Evolutionary conservation across 2,797 vertebrate genomes (phyloP), one percentile per base, ranked within the genome.

Genomic region (Danio choprae): DNA sequence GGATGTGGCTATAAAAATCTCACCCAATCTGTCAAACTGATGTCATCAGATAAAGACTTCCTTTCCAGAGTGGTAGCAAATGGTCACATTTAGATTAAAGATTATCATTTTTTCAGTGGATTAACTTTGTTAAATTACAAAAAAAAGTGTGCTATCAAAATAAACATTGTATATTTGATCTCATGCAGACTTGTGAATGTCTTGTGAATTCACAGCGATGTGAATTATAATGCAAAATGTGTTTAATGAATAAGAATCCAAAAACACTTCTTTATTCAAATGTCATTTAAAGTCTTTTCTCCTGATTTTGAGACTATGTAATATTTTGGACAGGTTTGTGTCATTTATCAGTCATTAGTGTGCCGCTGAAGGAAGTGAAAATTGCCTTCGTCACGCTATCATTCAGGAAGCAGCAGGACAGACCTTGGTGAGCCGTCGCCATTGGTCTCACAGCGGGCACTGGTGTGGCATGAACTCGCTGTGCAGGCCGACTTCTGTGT

Each of bases 401-500:
- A 16, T 38, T 40, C n/a, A 12, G n/a, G 12, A 56, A 78, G 7
- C 36, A 13, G 1, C 11, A 3, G 44, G 38, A 70, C 80, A 74
- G 46, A 94, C 93, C 90, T 93, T 78, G 88, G 83, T 13, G 71
- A 79, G 75, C 92, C 92, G 16, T 94, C 90, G 74, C 87, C 67
- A 15, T 81, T 86, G 4, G 90, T 92, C 53, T 85, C 87, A 84
- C 97, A 98, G 0, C 36, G 82, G 44, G 96, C 93, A 20, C 90
- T 91, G 16, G 78, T 1, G 22, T 95, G 90, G 0, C 98, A 99
- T n/a, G 89, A 85, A 38, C 87, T 59, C 0, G 20, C 44, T 1
- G n/a, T 83, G 80, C 97, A 99, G n/a, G 84, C 60, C 0, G 80
- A 89, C 22, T 83, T 80, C 65, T 89, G 68, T 0, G 16, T 50